A percentile compares a stretch with the other conserved stretches of the same genome.
phyloP scores from a whole-genome alignment of 2,113 vertebrate genomes.

The Xiphias gladius region DNA sequence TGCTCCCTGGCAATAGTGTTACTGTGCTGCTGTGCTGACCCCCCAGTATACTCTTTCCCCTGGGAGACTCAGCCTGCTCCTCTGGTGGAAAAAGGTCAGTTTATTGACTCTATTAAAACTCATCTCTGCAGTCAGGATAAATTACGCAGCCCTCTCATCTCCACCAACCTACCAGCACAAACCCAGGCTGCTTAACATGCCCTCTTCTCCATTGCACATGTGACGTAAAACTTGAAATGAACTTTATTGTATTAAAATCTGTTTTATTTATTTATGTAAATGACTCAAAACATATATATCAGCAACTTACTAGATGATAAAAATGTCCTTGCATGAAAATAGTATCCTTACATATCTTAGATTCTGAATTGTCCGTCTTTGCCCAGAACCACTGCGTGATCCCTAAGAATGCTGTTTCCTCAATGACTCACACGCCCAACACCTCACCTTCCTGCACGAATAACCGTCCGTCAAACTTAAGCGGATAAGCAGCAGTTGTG shows the following conservation, averaged over 20 bases:
- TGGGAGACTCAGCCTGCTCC: conserved; percentile 47
- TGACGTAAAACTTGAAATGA: not conserved
- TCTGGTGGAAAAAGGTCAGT: conserved; percentile 68
- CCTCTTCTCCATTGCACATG: not conserved
- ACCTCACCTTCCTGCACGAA: conserved; percentile 43
- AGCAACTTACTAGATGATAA: not conserved
- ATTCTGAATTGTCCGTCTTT: not conserved
- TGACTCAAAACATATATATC: not conserved
- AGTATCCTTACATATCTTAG: not conserved
- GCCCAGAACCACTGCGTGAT: not conserved
- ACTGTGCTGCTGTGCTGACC: conserved; percentile 54
- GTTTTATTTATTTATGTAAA: not conserved
- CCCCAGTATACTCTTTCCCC: conserved; percentile 35
- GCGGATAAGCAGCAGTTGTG: conserved; percentile 52
- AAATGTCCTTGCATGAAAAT: not conserved
- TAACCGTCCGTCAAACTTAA: conserved; percentile 42
- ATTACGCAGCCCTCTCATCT: conserved; percentile 46
- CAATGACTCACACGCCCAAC: conserved; percentile 18
- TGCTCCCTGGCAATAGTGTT: conserved; percentile 8
- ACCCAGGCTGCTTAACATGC: conserved; percentile 13
- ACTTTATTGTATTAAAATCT: not conserved
- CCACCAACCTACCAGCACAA: conserved; percentile 2
- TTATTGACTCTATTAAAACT: conserved; percentile 71
- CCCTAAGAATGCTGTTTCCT: conserved; percentile 18
- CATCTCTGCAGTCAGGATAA: conserved; percentile 58